Base-by-base conservation (phyloP, 1,140 invertebrate genomes). In the Solen grandis region DNA sequence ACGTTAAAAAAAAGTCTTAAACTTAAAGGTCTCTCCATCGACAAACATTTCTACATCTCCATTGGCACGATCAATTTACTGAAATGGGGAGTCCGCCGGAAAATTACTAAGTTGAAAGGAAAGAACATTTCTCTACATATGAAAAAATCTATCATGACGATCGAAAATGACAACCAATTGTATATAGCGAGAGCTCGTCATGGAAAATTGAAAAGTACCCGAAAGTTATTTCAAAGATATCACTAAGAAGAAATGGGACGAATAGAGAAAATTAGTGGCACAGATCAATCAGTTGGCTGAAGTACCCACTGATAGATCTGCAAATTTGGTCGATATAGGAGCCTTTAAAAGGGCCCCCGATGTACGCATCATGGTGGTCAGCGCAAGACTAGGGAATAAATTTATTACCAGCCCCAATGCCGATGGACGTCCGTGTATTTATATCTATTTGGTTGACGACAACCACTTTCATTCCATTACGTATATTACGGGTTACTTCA, bases 331-430 rank as follows among this genome's bases (percentile, higher is more conserved):
- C 4, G 69, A 73, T 33, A 2, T 73, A 36, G 4, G 2, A 22
- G 69, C 54, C 29, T 73, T 73, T 14, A 55, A 73, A 73, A 22
- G 41, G 19, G 69, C 41, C 2, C 22, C 60, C 5, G n/a, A 25
- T n/a, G 55, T 73, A 27, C 69, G 69, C 52, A 8, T 73, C 5
- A 73, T 59, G n/a, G 55, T 73, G 35, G 69, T 73, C 13, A 59
- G 52, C 35, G 54, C 69, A 14, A 38, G 1, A 10, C 54, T 73
- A 4, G 69, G 69, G 13, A 59, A 73, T 27, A 59, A 5, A 41
- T 73, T 73, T 22, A 59, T 73, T 22, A 59, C 52, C 5, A 59
- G 22, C 41, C 55, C 69, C 5, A 59, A 36, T 54, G 25, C 4
- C 10, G 69, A 73, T 16, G 55, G 60, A 14, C 69, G 69, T 36